Evolutionary conservation across 2,797 vertebrate species (phyloP).

Genomic region (Liparis tanakae): DNA sequence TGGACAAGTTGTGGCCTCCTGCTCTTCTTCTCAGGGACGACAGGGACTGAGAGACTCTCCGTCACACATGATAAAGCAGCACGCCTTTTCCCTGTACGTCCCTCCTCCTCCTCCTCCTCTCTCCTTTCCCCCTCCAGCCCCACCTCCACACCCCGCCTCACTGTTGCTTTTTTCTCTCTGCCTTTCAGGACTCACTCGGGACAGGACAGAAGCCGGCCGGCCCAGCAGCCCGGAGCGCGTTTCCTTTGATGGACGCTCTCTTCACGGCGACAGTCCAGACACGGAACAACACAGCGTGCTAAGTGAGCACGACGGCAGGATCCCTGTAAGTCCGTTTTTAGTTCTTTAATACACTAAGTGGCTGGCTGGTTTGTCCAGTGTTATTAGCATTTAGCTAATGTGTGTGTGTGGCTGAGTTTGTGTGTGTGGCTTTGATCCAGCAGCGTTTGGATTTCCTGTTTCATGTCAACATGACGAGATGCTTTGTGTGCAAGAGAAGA

Average conservation of each 20-base stretch:
- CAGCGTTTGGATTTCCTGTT: not conserved
- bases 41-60: not conserved
- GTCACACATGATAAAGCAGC: slow-evolving; percentile 28
- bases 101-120: slow-evolving; percentile 49
- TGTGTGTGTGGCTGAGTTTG: slow-evolving; percentile 9
- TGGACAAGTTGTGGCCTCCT: not conserved
- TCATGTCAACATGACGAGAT: not conserved
- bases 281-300: slow-evolving; percentile 16
- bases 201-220: slow-evolving; percentile 64
- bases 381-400: slow-evolving; percentile 64
- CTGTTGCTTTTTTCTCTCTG: slow-evolving; percentile 56
- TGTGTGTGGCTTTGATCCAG: not conserved
- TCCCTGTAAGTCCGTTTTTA: slow-evolving; percentile 58
- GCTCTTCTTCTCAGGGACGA: slow-evolving; percentile 6
- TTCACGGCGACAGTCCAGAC: slow-evolving; percentile 15
- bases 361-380: slow-evolving; percentile 17
- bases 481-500: not conserved
- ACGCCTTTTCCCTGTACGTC: slow-evolving; percentile 29
- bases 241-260: slow-evolving; percentile 40
- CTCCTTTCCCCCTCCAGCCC: slow-evolving; percentile 20
- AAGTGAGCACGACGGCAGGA: slow-evolving; percentile 22
- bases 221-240: slow-evolving; percentile 41
- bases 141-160: slow-evolving; percentile 62
- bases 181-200: slow-evolving; percentile 58
- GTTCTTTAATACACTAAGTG: not conserved